Base-by-base conservation (phyloP, 1,140 invertebrate genomes). In the Aphelenchoides avenae region DNA sequence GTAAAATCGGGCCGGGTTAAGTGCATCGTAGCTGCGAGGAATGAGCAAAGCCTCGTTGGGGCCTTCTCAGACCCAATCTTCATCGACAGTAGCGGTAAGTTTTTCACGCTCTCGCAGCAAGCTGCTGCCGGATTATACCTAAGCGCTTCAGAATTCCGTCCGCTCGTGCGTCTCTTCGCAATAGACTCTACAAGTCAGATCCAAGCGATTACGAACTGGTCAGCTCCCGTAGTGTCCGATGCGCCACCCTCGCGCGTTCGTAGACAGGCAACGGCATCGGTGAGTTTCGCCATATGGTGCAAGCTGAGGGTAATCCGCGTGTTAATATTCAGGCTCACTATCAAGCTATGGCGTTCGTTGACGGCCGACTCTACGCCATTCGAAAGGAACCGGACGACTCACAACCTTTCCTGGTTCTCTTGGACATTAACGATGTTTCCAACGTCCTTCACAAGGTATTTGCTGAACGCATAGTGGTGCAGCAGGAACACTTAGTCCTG, bases 251-350 rank as follows among this genome's bases (percentile, higher is more conserved):
- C n/a, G n/a, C n/a, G n/a, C n/a, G n/a, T n/a, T n/a, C n/a, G n/a
- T n/a, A n/a, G n/a, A n/a, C n/a, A n/a, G n/a, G n/a, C n/a, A n/a
- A n/a, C n/a, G n/a, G n/a, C n/a, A n/a, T n/a, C n/a, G n/a, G n/a
- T n/a, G n/a, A n/a, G n/a, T n/a, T n/a, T n/a, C n/a, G n/a, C n/a
- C n/a, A n/a, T n/a, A n/a, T n/a, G n/a, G n/a, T n/a, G n/a, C n/a
- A n/a, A n/a, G n/a, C n/a, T n/a, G n/a, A n/a, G n/a, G n/a, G n/a
- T n/a, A n/a, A n/a, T n/a, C n/a, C n/a, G n/a, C n/a, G n/a, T n/a
- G n/a, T n/a, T n/a, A n/a, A n/a, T n/a, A n/a, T n/a, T n/a, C n/a
- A 75, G 73, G 31, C 57, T 30, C 73, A 73, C 49, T 75, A 75
- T 49, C 71, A 75, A 57, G 52, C 68, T 9, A 61, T 75, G 15